These are phyloP conservation scores for Drosophila falleni DNA, from an alignment of 2,888 invertebrate species.

Conservation along the genomic window DNA sequence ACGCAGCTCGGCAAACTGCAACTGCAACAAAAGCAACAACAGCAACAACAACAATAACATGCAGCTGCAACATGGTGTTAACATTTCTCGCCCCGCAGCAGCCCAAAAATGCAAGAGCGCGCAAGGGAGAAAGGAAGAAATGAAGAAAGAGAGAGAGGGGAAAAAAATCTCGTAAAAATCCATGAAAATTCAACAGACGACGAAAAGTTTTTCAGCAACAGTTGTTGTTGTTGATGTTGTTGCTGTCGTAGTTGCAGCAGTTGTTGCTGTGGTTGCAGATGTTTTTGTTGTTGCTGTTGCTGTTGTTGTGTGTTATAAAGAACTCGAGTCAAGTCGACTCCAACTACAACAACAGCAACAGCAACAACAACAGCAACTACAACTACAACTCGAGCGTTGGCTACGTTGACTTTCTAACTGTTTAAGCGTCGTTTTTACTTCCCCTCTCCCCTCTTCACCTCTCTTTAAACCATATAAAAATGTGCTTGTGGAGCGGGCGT, in stretches of 20 bases:
- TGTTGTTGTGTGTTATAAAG: constrained; percentile 65
- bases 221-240: constrained; percentile 14
- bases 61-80: constrained; percentile 73
- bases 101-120: constrained; percentile 42
- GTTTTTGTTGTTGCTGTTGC: constrained; percentile 32
- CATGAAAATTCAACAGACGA: constrained; percentile 74
- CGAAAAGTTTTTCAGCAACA: constrained; percentile 53
- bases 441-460: background rate
- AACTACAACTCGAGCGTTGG: constrained; percentile 1
- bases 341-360: constrained; percentile 3
- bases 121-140: constrained; percentile 15
- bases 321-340: constrained; percentile 57
- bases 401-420: constrained; percentile 75
- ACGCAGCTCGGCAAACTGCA: constrained; percentile 18
- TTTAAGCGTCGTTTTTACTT: constrained; percentile 58
- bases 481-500: constrained; percentile 15
- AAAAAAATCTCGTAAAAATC: constrained; percentile 73
- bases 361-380: constrained; percentile 5
- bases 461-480: constrained; percentile 15
- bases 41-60: constrained; percentile 46
- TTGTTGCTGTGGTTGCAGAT: constrained; percentile 15
- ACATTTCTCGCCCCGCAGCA: constrained; percentile 70
- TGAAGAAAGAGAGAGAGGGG: constrained; percentile 25
- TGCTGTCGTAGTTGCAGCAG: constrained; percentile 26
- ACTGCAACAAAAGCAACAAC: constrained; percentile 36